phyloP scores from a whole-genome alignment of 2,888 invertebrate genomes.

The Eubasilissa splendida region DNA sequence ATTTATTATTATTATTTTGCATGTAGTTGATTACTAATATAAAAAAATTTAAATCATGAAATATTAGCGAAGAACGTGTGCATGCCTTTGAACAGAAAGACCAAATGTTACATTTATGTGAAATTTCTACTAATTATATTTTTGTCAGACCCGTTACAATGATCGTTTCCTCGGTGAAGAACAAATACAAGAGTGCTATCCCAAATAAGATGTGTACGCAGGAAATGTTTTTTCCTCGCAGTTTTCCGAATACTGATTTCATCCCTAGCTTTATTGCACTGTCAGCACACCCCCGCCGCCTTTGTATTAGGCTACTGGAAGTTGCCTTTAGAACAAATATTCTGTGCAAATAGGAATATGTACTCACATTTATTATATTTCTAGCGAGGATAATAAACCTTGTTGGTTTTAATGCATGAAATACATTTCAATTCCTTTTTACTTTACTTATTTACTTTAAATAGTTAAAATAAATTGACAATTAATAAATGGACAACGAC shows the following conservation, averaged over 20 bases:
- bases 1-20: no score
- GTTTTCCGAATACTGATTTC: slow-evolving; percentile 45
- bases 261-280: slow-evolving; percentile 38
- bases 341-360: slow-evolving; percentile 9
- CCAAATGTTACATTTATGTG: no score
- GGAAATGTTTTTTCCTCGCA: slow-evolving; percentile 15
- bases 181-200: background rate
- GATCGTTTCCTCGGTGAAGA: background rate
- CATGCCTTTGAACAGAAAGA: no score
- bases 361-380: slow-evolving; percentile 34
- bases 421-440: slow-evolving; percentile 28
- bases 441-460: background rate
- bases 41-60: no score
- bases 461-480: background rate
- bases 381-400: slow-evolving; percentile 22
- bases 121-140: no score
- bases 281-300: slow-evolving; percentile 39
- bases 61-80: no score
- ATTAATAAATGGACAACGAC: slow-evolving; percentile 6
- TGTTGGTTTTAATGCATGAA: slow-evolving; percentile 13
- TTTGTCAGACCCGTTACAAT: no score
- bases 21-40: no score
- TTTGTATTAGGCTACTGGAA: background rate
- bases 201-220: background rate
- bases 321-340: slow-evolving; percentile 31